Base-by-base conservation (phyloP, 2,113 vertebrate genomes). In the Rostratula benghalensis region DNA sequence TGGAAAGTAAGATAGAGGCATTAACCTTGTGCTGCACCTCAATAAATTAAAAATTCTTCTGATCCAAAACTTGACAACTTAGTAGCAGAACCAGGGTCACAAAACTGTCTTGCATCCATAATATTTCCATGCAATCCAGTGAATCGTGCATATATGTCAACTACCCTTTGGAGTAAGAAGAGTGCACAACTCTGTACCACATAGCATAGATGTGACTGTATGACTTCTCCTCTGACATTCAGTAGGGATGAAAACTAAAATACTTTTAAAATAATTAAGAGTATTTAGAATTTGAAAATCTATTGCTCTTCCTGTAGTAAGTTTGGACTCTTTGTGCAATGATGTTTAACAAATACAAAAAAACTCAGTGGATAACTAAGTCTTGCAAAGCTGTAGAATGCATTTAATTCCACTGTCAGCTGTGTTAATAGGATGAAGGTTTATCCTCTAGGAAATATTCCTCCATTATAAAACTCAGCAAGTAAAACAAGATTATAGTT, bases 401-500 rank as follows among this genome's bases (percentile, higher is more conserved):
- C 17, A 65, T 76, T 83, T 87, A 88, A 73, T 80, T 83, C 46
- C 70, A 46, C 25, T 71, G 68, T 77, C 90, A 95, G 79, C 82
- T 95, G n/a, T 70, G 46, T 80, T 86, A 96, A 83, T 15, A 91
- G 83, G 53, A 84, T 91, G 76, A 92, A 87, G 87, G 43, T 70
- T 94, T 94, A 85, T 90, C 63, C 30, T 70, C 45, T 33, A 83
- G 71, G 46, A 96, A 94, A 57, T 83, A 83, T 35, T 93, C 35
- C 51, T 83, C 68, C 59, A 56, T 87, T 89, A 84, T 48, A 77
- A 94, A 94, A 85, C 33, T 39, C 24, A 61, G 57, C 24, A 84
- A 95, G 41, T 76, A 88, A 96, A 93, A 77, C 37, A 91, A 83
- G 82, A 93, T 93, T 88, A 71, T 65, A 74, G 53, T 35, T 56